A percentile compares a stretch with the other conserved stretches of the same genome.
These are phyloP conservation scores for Ectropis crepuscularia DNA, from an alignment of 2,888 invertebrate species.

Conservation along the genomic window DNA sequence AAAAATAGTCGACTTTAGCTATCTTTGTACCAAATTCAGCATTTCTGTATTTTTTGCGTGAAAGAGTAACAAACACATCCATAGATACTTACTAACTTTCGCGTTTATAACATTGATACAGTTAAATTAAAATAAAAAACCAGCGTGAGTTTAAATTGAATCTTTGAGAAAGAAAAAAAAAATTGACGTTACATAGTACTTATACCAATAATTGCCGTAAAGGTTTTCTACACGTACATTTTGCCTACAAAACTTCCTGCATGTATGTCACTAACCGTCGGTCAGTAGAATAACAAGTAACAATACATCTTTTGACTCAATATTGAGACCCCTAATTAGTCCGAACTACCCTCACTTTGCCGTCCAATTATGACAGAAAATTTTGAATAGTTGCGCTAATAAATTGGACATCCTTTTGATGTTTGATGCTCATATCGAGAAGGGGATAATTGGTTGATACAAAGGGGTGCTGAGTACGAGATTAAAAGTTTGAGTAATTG, in stretches of 20 bases:
- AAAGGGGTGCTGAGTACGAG: constrained; percentile 18
- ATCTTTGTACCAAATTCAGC: no score
- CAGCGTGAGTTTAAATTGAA: no score
- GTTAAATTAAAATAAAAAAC: no score
- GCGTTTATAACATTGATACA: no score
- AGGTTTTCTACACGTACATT: not conserved
- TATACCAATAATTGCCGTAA: no score
- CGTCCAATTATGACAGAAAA: constrained; percentile 74
- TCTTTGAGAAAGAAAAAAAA: no score
- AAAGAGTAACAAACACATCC: no score
- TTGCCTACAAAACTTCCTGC: not conserved
- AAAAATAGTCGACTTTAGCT: no score
- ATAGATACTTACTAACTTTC: no score
- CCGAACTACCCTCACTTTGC: constrained; percentile 59
- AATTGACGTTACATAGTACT: no score
- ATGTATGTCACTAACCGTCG: constrained; percentile 42
- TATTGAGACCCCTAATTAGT: constrained; percentile 75
- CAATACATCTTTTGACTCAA: constrained; percentile 68
- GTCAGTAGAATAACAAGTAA: constrained; percentile 62
- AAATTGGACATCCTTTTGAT: constrained; percentile 59
- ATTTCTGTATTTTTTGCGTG: no score
- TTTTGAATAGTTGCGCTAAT: constrained; percentile 74
- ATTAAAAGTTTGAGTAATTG: constrained; percentile 13
- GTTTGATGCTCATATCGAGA: constrained; percentile 38
- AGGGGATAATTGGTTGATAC: constrained; percentile 26